Percentiles rank a stretch among this genome's conserved stretches.
phyloP scores from a whole-genome alignment of 2,888 invertebrate genomes.

The Drosophila infuscata region DNA sequence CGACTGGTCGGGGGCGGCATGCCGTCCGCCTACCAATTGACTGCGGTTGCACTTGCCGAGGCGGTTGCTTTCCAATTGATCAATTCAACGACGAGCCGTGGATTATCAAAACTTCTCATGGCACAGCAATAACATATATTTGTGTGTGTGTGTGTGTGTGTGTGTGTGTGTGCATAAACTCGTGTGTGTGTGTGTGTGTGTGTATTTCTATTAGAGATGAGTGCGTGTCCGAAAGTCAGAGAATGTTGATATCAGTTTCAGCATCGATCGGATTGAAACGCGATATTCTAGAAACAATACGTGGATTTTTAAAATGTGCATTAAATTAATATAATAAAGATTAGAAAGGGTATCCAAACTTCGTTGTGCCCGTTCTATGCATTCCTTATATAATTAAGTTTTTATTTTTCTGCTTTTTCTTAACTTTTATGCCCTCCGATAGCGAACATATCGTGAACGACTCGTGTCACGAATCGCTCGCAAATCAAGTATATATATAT shows the following conservation, averaged over 20 bases:
- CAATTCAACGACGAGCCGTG: constrained; percentile 61
- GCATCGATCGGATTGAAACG: not conserved
- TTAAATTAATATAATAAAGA: not conserved
- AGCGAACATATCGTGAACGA: not conserved
- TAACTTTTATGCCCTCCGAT: not conserved
- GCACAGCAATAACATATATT: constrained; percentile 12
- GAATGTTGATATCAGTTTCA: not conserved
- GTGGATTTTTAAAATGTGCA: not conserved
- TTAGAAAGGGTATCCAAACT: not conserved
- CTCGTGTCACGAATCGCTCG: not conserved
- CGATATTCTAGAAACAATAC: not conserved
- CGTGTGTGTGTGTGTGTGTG: not conserved
- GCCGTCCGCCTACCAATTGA: constrained; percentile 56
- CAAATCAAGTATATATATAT: not conserved
- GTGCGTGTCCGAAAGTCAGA: not conserved
- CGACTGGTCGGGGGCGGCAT: not conserved
- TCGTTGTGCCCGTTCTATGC: not conserved
- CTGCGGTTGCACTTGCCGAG: constrained; percentile 53
- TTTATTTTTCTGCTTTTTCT: not conserved
- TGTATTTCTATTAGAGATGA: constrained; percentile 1
- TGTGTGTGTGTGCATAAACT: not conserved
- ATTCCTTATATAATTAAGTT: not conserved
- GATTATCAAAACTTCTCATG: constrained; percentile 57
- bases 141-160: not conserved
- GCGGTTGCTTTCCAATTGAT: constrained; percentile 65